Conservation (phyloP, 2,888 invertebrate species). For the Drosophila anomelani region DNA sequence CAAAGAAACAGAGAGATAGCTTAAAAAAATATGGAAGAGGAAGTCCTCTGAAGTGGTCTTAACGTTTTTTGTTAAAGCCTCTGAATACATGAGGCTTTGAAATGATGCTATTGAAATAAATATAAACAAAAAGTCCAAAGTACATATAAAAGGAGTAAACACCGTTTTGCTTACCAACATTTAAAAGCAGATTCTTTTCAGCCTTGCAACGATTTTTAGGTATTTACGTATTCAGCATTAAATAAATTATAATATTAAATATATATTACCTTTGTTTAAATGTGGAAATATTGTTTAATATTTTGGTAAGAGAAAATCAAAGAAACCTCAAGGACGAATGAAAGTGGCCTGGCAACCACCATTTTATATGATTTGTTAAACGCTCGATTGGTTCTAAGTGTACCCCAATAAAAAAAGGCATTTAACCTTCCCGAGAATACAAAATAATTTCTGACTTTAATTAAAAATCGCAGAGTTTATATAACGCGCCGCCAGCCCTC, state of each 20-base stretch:
- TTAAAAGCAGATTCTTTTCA: background rate
- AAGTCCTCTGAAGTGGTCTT: background rate
- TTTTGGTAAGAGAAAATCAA: background rate
- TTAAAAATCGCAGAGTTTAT: slow-evolving; percentile 32
- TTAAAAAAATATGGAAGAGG: slow-evolving; percentile 6
- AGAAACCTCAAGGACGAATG: background rate
- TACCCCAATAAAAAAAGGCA: slow-evolving; percentile 4
- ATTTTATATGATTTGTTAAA: background rate
- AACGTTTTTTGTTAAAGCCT: no score
- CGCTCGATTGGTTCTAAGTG: background rate
- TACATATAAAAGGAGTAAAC: background rate
- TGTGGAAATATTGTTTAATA: background rate
- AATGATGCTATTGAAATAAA: background rate
- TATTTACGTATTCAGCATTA: background rate
- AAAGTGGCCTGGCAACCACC: background rate
- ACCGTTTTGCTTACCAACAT: background rate
- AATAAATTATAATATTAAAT: background rate
- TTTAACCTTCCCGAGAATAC: background rate
- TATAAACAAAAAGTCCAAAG: background rate
- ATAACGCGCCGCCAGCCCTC: slow-evolving; percentile 29
- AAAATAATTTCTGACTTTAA: slow-evolving; percentile 13
- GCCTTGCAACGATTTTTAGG: background rate
- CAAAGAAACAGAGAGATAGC: background rate
- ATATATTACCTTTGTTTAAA: background rate
- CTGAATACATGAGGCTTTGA: background rate